Conservation (phyloP, 1,140 invertebrate genomes). For the Drosophila funebris region DNA sequence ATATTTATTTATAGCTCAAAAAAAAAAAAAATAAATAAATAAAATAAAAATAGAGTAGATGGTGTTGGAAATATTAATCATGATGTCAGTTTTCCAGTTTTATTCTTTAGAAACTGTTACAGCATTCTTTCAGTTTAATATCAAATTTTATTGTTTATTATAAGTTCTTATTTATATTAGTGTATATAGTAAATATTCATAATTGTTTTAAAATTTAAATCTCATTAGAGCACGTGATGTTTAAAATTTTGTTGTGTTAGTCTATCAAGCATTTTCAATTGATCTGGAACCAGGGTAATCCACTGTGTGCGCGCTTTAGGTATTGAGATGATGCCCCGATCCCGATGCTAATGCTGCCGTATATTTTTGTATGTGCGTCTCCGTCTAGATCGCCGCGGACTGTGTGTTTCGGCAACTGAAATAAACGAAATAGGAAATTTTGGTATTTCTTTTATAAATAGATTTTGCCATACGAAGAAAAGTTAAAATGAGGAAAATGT, state of each 20-base stretch:
- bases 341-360: conserved; percentile 48
- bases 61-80: not conserved
- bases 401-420: conserved; percentile 61
- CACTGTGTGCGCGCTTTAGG: conserved; percentile 64
- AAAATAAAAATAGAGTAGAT: not conserved
- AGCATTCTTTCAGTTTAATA: not conserved
- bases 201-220: not conserved
- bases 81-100: not conserved
- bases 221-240: conserved; percentile 11
- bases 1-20: not conserved
- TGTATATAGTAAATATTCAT: not conserved
- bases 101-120: not conserved
- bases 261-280: not conserved
- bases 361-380: conserved; percentile 65
- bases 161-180: not conserved
- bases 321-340: conserved; percentile 60
- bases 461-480: conserved; percentile 74
- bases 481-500: conserved; percentile 68
- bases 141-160: not conserved
- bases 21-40: not conserved
- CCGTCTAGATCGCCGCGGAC: conserved; percentile 11
- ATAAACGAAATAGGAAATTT: conserved; percentile 81
- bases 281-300: conserved; percentile 43
- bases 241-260: not conserved
- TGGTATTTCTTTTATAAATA: conserved; percentile 80